phyloP scores from a whole-genome alignment of 2,797 vertebrate species.

The Chelidonichthys spinosus region DNA sequence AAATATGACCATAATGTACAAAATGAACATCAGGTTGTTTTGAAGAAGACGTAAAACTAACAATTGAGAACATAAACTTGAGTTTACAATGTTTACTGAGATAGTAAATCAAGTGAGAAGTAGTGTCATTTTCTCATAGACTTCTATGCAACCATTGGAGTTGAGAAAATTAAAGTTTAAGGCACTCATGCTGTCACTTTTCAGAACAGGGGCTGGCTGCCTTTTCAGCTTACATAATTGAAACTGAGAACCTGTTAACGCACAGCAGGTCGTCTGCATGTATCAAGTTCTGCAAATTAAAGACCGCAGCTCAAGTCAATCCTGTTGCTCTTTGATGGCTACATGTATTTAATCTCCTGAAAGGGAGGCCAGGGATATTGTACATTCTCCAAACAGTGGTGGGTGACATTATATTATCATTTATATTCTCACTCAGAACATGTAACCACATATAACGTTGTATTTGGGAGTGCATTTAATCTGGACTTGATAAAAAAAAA shows the following conservation, averaged over 20 bases:
- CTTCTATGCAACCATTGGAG: no score
- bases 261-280: not conserved
- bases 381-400: not conserved
- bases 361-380: not conserved
- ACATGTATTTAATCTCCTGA: not conserved
- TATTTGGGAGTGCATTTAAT: not conserved
- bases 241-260: not conserved
- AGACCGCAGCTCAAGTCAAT: not conserved
- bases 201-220: no score
- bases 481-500: slow-evolving; percentile 4
- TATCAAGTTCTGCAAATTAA: not conserved
- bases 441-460: not conserved
- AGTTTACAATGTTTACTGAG: no score
- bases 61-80: no score
- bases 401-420: not conserved
- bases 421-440: not conserved
- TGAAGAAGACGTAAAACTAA: no score
- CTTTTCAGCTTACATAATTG: no score
- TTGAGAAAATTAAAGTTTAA: no score
- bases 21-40: no score
- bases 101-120: no score
- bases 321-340: not conserved
- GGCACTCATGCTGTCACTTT: no score
- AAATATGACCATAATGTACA: no score
- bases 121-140: no score